These are phyloP conservation scores for Sitta europaea DNA, from an alignment of 2,113 vertebrate genomes.

Conservation along the genomic window DNA sequence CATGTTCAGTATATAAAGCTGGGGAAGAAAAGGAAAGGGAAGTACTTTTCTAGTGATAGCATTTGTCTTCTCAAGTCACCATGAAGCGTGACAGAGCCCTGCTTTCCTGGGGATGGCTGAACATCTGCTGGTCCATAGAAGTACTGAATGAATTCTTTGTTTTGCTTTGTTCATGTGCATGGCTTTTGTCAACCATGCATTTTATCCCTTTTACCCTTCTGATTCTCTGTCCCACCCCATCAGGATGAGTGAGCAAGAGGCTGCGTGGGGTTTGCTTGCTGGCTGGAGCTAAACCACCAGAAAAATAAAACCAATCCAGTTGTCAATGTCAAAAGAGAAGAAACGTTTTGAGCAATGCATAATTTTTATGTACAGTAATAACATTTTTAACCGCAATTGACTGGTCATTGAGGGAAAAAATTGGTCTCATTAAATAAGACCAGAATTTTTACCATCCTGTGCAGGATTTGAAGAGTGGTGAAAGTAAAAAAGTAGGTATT, in stretches of 20 bases:
- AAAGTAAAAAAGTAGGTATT: neutral
- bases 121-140: neutral
- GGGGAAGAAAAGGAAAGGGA: neutral
- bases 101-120: neutral
- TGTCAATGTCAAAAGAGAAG: neutral
- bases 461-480: neutral
- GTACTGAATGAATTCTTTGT: neutral
- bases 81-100: fast-evolving
- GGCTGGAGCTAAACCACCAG: neutral
- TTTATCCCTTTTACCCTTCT: neutral
- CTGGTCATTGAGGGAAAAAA: neutral
- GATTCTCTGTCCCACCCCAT: neutral
- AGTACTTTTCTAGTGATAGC: neutral
- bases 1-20: neutral
- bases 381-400: neutral
- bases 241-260: neutral
- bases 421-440: neutral
- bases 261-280: neutral
- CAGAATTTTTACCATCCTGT: neutral
- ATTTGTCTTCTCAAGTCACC: neutral
- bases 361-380: neutral
- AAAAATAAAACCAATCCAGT: neutral
- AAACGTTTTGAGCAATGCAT: neutral
- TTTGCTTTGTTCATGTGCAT: neutral
- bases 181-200: neutral